phyloP scores from a whole-genome alignment of 2,797 vertebrate genomes.

The Nannoperca obscura region DNA sequence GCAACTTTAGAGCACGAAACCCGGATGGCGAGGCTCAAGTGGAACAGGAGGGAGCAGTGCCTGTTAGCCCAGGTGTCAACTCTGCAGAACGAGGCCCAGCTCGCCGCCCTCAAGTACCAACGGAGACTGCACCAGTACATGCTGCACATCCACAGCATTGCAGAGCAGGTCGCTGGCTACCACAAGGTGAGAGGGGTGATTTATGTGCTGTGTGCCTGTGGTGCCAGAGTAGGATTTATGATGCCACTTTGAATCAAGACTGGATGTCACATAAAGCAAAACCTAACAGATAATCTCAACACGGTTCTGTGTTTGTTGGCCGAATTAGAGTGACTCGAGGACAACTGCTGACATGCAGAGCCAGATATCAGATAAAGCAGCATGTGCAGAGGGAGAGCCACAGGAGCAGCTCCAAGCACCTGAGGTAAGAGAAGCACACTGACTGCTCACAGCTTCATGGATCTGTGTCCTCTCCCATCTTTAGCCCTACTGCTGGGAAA shows the following conservation, averaged over 20 bases:
- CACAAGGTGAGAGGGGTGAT: constrained; percentile 78
- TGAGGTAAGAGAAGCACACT: constrained; percentile 64
- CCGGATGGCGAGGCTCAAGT: constrained; percentile 69
- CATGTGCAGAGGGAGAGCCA: constrained; percentile 78
- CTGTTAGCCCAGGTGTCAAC: constrained; percentile 79
- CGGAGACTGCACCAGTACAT: constrained; percentile 81
- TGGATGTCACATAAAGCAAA: background rate
- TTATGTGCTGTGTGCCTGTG: too few relatives aligned
- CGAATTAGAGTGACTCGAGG: constrained; percentile 54
- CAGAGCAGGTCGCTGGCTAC: constrained; percentile 71
- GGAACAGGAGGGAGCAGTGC: constrained; percentile 79
- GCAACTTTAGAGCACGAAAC: constrained; percentile 62
- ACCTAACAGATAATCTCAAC: background rate
- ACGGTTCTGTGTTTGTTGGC: constrained; percentile 23
- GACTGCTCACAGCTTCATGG: background rate
- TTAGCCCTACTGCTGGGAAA: background rate
- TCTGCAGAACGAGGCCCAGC: constrained; percentile 80
- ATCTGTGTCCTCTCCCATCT: background rate
- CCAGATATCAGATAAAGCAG: constrained; percentile 79
- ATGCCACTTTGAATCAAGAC: background rate
- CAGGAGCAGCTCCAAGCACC: constrained; percentile 76
- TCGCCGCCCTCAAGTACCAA: constrained; percentile 80
- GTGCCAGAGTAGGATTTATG: background rate
- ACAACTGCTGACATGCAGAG: constrained; percentile 81
- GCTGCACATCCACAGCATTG: constrained; percentile 79